Conservation (phyloP, 2,888 invertebrate genomes). For the Pterostichus madidus region DNA sequence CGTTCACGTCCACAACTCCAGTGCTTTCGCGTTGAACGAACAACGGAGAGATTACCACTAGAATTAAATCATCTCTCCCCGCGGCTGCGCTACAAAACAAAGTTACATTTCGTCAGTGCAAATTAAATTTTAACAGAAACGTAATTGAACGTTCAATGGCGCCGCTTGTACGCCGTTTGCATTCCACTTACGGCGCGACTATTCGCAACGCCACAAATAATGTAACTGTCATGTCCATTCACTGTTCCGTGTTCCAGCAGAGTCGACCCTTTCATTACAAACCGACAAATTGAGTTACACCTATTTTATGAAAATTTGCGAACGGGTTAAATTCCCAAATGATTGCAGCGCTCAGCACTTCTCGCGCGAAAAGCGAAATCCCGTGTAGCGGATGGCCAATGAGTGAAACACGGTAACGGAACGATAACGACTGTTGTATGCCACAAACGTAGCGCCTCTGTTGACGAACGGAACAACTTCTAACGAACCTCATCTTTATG, state of each 20-base stretch:
- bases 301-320: conserved; percentile 64
- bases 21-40: conserved; percentile 15
- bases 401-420: background rate
- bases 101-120: conserved; percentile 77
- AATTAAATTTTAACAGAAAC: conserved; percentile 77
- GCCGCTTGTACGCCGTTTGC: conserved; percentile 73
- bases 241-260: background rate
- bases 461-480: conserved; percentile 31
- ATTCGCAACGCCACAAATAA: conserved; percentile 60
- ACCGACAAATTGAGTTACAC: conserved; percentile 62
- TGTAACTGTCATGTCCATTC: conserved; percentile 65
- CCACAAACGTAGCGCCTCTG: conserved; percentile 49
- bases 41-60: conserved; percentile 54
- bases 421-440: conserved; percentile 18
- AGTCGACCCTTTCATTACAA: conserved; percentile 54
- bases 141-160: conserved; percentile 77
- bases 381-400: background rate
- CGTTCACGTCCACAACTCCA: background rate
- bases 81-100: conserved; percentile 76
- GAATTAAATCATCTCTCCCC: conserved; percentile 70
- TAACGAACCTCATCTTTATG: conserved; percentile 59
- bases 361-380: conserved; percentile 30
- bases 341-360: conserved; percentile 53
- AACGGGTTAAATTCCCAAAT: conserved; percentile 64
- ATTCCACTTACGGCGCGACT: conserved; percentile 73